These are phyloP conservation scores for Himantopus leucocephalus DNA, from an alignment of 2,113 vertebrate species.

Conservation along the genomic window DNA sequence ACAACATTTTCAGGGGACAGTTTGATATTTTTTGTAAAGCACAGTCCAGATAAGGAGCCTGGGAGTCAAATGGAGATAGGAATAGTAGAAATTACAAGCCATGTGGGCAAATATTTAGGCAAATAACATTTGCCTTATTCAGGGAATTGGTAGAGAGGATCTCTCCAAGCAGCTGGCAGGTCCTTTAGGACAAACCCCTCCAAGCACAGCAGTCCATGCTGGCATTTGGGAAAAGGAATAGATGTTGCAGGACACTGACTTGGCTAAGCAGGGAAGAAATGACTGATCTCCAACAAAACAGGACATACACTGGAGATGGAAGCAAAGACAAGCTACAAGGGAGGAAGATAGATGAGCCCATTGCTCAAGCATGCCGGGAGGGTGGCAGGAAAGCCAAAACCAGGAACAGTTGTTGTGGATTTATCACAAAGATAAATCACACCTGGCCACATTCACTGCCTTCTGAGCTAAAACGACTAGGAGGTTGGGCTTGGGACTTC, in stretches of 20 bases:
- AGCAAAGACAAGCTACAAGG: background rate
- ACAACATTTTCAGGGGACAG: background rate
- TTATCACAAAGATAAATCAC: background rate
- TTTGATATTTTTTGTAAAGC: too few species aligned
- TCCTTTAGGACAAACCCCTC: background rate
- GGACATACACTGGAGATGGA: background rate
- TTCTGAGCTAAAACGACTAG: background rate
- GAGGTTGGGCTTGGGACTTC: background rate
- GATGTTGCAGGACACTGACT: background rate
- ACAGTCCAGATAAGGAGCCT: background rate
- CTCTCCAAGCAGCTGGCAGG: background rate
- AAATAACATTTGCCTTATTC: background rate
- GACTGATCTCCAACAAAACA: background rate
- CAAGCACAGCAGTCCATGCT: background rate
- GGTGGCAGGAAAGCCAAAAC: background rate
- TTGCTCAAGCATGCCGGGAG: background rate
- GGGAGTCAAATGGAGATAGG: background rate
- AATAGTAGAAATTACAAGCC: background rate
- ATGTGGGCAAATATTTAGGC: background rate
- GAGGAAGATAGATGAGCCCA: background rate
- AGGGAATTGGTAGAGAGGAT: background rate
- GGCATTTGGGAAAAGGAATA: background rate
- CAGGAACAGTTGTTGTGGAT: background rate
- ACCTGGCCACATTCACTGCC: background rate
- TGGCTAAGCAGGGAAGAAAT: background rate